Evolutionary conservation across 2,888 invertebrate species (phyloP).

Genomic region (Parnassius smintheus): DNA sequence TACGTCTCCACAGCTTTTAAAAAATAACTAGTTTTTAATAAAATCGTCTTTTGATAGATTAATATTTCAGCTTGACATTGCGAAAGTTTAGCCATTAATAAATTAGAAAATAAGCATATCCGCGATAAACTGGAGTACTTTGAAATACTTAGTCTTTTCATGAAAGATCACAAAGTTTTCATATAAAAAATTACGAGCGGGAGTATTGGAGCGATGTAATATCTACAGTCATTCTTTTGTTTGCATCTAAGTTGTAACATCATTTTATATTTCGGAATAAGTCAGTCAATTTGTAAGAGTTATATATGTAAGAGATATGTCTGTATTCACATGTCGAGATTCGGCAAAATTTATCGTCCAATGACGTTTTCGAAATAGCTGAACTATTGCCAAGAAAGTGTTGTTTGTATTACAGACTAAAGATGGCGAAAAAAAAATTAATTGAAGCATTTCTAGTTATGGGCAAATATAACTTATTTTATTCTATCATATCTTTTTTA

Average conservation of each 20-base stretch:
- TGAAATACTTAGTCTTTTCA: neutral
- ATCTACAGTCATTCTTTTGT: neutral
- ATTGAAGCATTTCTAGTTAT: too few species aligned
- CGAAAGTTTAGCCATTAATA: neutral
- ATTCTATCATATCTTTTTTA: too few species aligned
- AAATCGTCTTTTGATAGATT: too few species aligned
- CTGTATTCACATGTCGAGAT: slow-evolving; percentile 9
- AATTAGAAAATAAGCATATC: slow-evolving; percentile 5
- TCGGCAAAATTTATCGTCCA: slow-evolving; percentile 8
- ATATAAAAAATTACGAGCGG: slow-evolving; percentile 1
- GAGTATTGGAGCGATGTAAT: neutral
- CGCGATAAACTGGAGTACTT: neutral
- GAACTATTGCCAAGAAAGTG: too few species aligned
- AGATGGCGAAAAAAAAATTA: too few species aligned
- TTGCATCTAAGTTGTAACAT: neutral
- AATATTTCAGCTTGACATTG: too few species aligned
- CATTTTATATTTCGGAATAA: slow-evolving; percentile 2
- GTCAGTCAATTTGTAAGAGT: slow-evolving; percentile 9
- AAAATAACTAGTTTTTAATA: too few species aligned
- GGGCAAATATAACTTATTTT: too few species aligned
- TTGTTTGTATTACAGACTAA: too few species aligned
- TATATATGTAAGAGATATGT: slow-evolving; percentile 4
- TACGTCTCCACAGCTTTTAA: too few species aligned
- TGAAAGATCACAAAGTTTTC: neutral
- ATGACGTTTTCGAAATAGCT: too few species aligned